These are phyloP conservation scores for Cephus rjabovi DNA, from an alignment of 2,888 invertebrate species.

Conservation along the genomic window DNA sequence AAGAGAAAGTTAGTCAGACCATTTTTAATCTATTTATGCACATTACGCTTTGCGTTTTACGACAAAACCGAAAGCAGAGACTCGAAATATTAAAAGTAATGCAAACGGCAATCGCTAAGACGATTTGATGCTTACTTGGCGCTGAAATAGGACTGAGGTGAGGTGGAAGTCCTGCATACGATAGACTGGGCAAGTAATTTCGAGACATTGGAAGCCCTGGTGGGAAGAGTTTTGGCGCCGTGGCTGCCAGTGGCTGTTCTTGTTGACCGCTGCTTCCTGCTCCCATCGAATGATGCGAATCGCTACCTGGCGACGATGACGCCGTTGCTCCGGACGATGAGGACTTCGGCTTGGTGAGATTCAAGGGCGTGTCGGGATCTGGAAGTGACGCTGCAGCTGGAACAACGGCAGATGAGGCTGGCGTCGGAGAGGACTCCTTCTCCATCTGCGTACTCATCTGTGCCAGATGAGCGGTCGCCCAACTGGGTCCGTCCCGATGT, in stretches of 20 bases:
- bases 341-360: constrained; percentile 87
- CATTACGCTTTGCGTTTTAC: neutral
- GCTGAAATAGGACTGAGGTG: constrained; percentile 70
- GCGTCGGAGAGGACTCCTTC: constrained; percentile 62
- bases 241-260: constrained; percentile 71
- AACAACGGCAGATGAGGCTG: constrained; percentile 58
- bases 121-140: constrained; percentile 48
- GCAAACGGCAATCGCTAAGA: neutral
- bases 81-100: neutral
- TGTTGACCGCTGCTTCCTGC: constrained; percentile 64
- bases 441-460: constrained; percentile 73
- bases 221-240: constrained; percentile 71
- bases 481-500: constrained; percentile 69
- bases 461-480: constrained; percentile 80
- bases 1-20: neutral
- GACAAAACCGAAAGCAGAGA: neutral
- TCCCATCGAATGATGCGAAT: constrained; percentile 67
- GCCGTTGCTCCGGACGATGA: constrained; percentile 65
- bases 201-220: constrained; percentile 73
- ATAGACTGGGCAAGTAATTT: constrained; percentile 69
- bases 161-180: constrained; percentile 73
- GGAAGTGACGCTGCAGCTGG: constrained; percentile 62
- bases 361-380: constrained; percentile 87
- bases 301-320: constrained; percentile 67
- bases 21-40: neutral